These are phyloP conservation scores for Microctenopoma steveboyesi DNA, from an alignment of 2,797 vertebrate genomes.

Conservation along the genomic window DNA sequence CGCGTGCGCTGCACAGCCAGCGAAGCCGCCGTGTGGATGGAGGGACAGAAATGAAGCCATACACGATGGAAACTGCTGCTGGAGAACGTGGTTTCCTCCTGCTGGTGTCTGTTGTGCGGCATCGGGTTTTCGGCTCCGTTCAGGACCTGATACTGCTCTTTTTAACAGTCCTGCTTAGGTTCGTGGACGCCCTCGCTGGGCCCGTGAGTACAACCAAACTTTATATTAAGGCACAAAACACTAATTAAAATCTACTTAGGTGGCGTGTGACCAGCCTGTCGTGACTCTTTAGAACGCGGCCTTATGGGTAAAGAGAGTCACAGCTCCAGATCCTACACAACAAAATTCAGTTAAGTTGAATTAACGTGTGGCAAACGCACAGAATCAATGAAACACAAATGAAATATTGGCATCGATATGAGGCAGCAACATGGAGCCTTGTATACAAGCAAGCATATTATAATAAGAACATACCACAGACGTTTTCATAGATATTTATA, in stretches of 20 bases:
- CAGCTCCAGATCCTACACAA: constrained; percentile 9
- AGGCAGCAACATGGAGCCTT: constrained; percentile 71
- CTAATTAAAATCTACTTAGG: constrained; percentile 59
- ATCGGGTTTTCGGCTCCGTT: not conserved
- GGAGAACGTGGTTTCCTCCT: not conserved
- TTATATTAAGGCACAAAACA: constrained; percentile 75
- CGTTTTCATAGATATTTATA: constrained; percentile 63
- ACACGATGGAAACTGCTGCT: not conserved
- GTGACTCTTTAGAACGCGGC: constrained; percentile 18
- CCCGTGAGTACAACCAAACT: constrained; percentile 51
- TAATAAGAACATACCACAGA: constrained; percentile 71
- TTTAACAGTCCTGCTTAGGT: constrained; percentile 40
- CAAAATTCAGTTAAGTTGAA: constrained; percentile 42
- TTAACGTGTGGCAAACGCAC: constrained; percentile 54
- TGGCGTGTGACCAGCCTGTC: constrained; percentile 32
- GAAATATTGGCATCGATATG: constrained; percentile 66
- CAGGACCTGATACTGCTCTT: constrained; percentile 9
- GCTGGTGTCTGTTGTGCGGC: not conserved
- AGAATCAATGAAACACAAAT: constrained; percentile 64
- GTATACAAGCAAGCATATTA: constrained; percentile 77
- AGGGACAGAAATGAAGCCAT: not conserved
- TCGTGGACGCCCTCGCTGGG: constrained; percentile 22
- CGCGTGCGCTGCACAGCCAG: constrained; percentile 85
- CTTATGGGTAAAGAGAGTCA: constrained; percentile 52
- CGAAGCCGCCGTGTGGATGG: constrained; percentile 17